Evolutionary conservation across 2,888 invertebrate genomes (phyloP).

Genomic region (Ennomos erosarius): DNA sequence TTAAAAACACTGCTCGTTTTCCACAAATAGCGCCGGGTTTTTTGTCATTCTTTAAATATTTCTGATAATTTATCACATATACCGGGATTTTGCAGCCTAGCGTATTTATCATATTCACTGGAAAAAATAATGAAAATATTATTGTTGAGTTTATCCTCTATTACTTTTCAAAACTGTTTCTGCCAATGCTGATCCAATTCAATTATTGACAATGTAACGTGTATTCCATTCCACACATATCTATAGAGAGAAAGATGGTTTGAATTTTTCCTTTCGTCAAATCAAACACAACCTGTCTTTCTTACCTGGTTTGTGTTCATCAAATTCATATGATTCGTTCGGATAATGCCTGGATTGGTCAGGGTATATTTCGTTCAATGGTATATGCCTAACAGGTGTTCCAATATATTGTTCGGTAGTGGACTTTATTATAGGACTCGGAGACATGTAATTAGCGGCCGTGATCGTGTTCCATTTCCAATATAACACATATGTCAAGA

Average conservation of each 20-base stretch:
- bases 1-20: slow-evolving; percentile 63
- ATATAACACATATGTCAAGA: slow-evolving; percentile 54
- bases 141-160: no score
- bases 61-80: slow-evolving; percentile 53
- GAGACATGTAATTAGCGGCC: slow-evolving; percentile 3
- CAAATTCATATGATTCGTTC: slow-evolving; percentile 54
- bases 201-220: no score
- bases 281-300: no score
- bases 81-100: slow-evolving; percentile 71
- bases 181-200: no score
- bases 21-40: slow-evolving; percentile 53
- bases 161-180: no score
- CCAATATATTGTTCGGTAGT: slow-evolving; percentile 28
- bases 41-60: slow-evolving; percentile 38
- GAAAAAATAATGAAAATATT: slow-evolving; percentile 31
- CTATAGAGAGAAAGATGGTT: no score
- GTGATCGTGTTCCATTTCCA: slow-evolving; percentile 43
- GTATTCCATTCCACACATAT: no score
- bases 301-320: slow-evolving; percentile 51
- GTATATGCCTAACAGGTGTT: slow-evolving; percentile 57
- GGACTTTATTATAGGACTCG: not conserved
- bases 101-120: slow-evolving; percentile 62
- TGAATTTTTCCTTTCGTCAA: no score
- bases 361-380: slow-evolving; percentile 51
- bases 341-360: slow-evolving; percentile 39